Evolutionary conservation across 2,113 vertebrate genomes (phyloP).

Genomic region (Gymnobelideus leadbeateri): DNA sequence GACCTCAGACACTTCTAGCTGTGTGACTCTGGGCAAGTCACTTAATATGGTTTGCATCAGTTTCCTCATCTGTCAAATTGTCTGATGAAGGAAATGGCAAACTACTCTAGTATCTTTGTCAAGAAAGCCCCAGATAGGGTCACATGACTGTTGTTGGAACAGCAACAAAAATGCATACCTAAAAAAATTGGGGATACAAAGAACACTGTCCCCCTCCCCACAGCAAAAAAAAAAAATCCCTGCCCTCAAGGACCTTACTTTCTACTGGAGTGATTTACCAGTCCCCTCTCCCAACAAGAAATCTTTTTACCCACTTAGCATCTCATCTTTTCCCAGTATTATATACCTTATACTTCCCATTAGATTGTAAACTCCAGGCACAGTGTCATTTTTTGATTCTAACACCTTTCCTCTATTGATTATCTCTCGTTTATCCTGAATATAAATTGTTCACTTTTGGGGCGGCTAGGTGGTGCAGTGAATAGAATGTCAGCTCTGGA

Average conservation of each 20-base stretch:
- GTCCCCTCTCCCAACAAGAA: not conserved
- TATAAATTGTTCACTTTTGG: not conserved
- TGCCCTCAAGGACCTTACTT: not conserved
- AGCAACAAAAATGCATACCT: not conserved
- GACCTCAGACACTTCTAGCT: not conserved
- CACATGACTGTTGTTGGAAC: not conserved
- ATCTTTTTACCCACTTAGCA: not conserved
- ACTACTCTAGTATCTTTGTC: too few species aligned
- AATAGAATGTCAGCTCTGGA: too few species aligned
- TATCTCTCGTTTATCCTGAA: conserved; percentile 14
- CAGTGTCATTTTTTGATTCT: not conserved
- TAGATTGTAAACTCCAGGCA: not conserved
- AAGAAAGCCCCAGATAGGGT: too few species aligned
- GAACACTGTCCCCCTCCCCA: not conserved
- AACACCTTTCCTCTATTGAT: not conserved
- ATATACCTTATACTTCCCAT: not conserved
- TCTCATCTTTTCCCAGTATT: not conserved
- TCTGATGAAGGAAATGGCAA: not conserved
- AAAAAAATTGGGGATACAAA: not conserved
- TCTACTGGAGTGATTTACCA: not conserved
- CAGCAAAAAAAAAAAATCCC: not conserved
- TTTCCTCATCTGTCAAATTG: not conserved
- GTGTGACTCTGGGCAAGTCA: not conserved
- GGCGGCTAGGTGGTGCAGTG: too few species aligned
- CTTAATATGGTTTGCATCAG: not conserved